Evolutionary conservation across 2,797 vertebrate genomes (phyloP).

Genomic region (Bradypodion ventrale): DNA sequence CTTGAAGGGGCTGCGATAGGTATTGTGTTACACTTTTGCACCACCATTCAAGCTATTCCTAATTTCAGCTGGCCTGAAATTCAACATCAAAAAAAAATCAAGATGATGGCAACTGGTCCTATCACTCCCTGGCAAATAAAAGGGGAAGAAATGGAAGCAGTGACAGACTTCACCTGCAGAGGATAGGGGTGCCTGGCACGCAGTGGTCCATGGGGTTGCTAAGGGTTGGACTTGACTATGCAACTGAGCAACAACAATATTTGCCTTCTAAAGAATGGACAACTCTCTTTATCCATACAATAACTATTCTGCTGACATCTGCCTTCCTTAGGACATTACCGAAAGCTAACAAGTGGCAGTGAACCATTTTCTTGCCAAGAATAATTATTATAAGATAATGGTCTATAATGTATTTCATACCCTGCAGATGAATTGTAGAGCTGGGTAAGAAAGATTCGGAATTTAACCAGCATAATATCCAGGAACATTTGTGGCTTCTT

Average conservation of each 20-base stretch:
- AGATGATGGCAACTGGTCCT: too few relatives aligned
- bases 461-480: neutral
- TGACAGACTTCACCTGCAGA: too few relatives aligned
- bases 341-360: constrained; percentile 30
- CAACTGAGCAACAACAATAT: too few relatives aligned
- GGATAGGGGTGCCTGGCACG: too few relatives aligned
- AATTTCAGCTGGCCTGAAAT: too few relatives aligned
- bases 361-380: constrained; percentile 40
- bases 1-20: constrained; percentile 56
- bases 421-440: constrained; percentile 9
- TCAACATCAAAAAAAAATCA: too few relatives aligned
- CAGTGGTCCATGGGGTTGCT: too few relatives aligned
- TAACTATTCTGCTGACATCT: constrained; percentile 45
- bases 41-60: constrained; percentile 32
- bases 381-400: constrained; percentile 47
- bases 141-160: too few relatives aligned
- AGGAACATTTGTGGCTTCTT: constrained; percentile 13
- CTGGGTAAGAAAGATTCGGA: constrained; percentile 24
- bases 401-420: constrained; percentile 51
- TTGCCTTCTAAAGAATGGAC: too few relatives aligned
- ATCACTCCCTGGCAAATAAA: too few relatives aligned
- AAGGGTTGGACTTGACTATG: too few relatives aligned
- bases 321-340: constrained; percentile 23
- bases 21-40: constrained; percentile 57
- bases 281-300: constrained; percentile 26